Conservation (phyloP, 2,888 invertebrate genomes). For the Pogonocherus hispidulus region DNA sequence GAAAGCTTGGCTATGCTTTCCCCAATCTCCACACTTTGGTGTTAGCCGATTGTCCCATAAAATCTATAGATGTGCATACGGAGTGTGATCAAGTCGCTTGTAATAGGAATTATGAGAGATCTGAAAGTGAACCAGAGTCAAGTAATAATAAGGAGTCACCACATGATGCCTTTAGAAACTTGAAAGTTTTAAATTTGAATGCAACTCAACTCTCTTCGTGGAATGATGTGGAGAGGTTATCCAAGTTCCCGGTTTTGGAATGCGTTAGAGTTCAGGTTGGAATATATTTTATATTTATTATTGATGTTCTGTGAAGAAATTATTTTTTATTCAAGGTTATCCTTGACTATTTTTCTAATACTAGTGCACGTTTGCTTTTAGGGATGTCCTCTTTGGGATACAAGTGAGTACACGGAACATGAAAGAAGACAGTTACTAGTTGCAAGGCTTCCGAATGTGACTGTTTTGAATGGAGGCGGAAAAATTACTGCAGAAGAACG, state of each 20-base stretch:
- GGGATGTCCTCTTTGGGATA: constrained; percentile 83
- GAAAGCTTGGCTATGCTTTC: constrained; percentile 87
- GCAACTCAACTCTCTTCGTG: constrained; percentile 86
- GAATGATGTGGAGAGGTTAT: constrained; percentile 90
- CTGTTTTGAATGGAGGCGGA: constrained; percentile 91
- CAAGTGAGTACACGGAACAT: constrained; percentile 88
- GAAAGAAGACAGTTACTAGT: constrained; percentile 89
- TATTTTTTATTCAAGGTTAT: no score
- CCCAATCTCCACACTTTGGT: constrained; percentile 88
- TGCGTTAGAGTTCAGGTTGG: constrained; percentile 86
- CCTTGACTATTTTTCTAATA: no score
- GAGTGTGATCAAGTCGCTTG: constrained; percentile 43
- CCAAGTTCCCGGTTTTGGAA: constrained; percentile 85
- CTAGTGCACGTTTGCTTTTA: no score
- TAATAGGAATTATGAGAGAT: constrained; percentile 62
- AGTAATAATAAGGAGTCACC: constrained; percentile 70
- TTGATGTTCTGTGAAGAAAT: no score
- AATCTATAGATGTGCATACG: constrained; percentile 68
- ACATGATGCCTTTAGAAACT: constrained; percentile 76
- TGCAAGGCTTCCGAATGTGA: constrained; percentile 88
- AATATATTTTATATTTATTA: neutral
- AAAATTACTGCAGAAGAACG: constrained; percentile 87
- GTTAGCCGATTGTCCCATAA: constrained; percentile 87
- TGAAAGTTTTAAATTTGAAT: constrained; percentile 87
- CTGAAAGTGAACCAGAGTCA: constrained; percentile 74